Percentiles rank a stretch among this genome's conserved stretches.
Conservation (phyloP, 1,140 invertebrate species). For the Carcinoscorpius rotundicauda region DNA sequence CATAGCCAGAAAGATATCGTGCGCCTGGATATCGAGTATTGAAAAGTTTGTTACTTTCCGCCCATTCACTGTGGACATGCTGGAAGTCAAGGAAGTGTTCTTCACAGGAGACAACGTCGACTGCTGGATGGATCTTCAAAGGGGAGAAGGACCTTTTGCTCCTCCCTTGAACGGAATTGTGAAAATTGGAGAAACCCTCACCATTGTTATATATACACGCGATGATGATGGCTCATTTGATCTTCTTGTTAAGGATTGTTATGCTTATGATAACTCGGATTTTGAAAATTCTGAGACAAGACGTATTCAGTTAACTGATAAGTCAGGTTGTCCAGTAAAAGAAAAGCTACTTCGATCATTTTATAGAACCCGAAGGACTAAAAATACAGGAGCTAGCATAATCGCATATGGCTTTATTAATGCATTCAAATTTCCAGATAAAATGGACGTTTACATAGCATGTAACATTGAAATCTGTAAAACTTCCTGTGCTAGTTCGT, state of each 20-base stretch:
- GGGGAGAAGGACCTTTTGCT: constrained; percentile 62
- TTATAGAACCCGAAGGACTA: constrained; percentile 61
- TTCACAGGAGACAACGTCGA: constrained; percentile 70
- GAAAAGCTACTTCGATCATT: constrained; percentile 69
- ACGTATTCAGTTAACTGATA: constrained; percentile 53
- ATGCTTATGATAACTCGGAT: constrained; percentile 50
- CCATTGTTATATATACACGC: constrained; percentile 62
- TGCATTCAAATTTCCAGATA: constrained; percentile 77
- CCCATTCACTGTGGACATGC: constrained; percentile 58
- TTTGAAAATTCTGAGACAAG: constrained; percentile 33
- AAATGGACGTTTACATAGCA: constrained; percentile 69
- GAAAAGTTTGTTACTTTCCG: constrained; percentile 15
- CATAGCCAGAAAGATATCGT: constrained; percentile 6
- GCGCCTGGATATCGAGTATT: constrained; percentile 6
- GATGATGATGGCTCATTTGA: constrained; percentile 55
- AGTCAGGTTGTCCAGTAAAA: constrained; percentile 57
- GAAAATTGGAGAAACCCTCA: constrained; percentile 69
- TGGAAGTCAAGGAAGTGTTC: constrained; percentile 63
- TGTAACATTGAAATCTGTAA: constrained; percentile 75
- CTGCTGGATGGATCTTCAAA: constrained; percentile 59
- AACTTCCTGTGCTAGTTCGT: constrained; percentile 16
- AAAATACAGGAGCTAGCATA: constrained; percentile 54
- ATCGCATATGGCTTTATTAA: constrained; percentile 68
- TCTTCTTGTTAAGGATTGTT: constrained; percentile 55
- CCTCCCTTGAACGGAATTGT: constrained; percentile 58